These are phyloP conservation scores for Ganaspis sp. DNA, from an alignment of 1,140 invertebrate genomes.

Conservation along the genomic window DNA sequence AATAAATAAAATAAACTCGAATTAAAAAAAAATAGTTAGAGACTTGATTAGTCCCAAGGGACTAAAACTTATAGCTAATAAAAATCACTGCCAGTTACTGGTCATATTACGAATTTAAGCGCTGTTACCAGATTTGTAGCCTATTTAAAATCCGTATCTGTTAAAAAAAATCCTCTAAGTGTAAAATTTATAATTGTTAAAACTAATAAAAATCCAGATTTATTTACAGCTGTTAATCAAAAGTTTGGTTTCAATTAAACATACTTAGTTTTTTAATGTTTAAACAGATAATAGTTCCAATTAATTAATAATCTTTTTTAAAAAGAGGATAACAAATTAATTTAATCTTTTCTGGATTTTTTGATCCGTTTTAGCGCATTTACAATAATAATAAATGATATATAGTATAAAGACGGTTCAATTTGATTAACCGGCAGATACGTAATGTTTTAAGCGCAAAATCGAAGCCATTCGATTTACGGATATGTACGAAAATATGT, in stretches of 20 bases:
- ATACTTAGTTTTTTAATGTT: no score
- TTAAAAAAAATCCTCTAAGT: slow-evolving; percentile 41
- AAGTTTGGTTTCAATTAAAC: no score
- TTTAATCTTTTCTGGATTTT: slow-evolving; percentile 35
- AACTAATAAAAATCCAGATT: neutral
- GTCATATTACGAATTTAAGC: slow-evolving; percentile 68
- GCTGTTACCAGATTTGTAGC: slow-evolving; percentile 51
- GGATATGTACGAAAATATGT: slow-evolving; percentile 14
- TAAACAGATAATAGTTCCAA: no score
- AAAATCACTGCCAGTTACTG: slow-evolving; percentile 68
- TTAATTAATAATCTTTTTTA: slow-evolving; percentile 24
- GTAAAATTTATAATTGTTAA: slow-evolving; percentile 40
- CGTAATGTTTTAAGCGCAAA: slow-evolving; percentile 9
- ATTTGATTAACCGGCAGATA: neutral
- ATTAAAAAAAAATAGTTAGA: neutral
- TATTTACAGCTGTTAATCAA: slow-evolving; percentile 3
- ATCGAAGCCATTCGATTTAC: neutral
- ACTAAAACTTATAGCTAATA: slow-evolving; percentile 53
- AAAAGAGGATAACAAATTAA: no score
- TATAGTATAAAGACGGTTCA: neutral
- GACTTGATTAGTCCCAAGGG: neutral
- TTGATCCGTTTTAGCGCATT: neutral
- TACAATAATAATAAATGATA: neutral
- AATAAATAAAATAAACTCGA: slow-evolving; percentile 6
- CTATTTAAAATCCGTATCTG: slow-evolving; percentile 43